Base-by-base conservation (phyloP, 2,888 invertebrate genomes). In the Drosophila rubida region DNA sequence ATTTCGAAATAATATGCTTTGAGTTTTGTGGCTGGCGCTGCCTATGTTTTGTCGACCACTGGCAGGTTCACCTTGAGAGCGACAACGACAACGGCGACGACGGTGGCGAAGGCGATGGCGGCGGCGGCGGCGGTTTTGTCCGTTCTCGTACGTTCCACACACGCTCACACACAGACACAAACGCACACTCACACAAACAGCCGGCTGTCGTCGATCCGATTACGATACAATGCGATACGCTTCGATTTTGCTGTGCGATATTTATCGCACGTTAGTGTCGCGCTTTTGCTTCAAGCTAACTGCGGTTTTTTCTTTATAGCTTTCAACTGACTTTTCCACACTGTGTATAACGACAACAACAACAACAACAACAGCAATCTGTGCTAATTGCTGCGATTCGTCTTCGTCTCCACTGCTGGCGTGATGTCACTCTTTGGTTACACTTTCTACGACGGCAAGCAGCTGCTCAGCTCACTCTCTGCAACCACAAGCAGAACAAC, bases 341-440 rank as follows among this genome's bases (percentile, higher is more conserved):
- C 27, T 16, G 66, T 42, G 19, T 19, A 19, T 19, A 27, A 2
- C 9, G 9, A 27, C 27, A 27, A 27, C 27, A 25, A 7, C 25
- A n/a, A 27, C 27, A 30, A 30, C 30, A 32, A n/a, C 30, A 11
- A 32, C 50, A 35, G 27, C 27, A 72, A 42, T 45, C 44, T 25
- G 27, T 50, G 50, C 60, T 73, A 78, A 78, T 62, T 78, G 58
- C 41, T 58, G n/a, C 13, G 37, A 46, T 41, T 59, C 35, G 62
- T 50, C 51, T 37, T 42, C 48, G 39, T 14, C 48, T 48, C 46
- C 27, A 46, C 41, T 11, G 59, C 37, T 74, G 54, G 65, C 66
- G 80, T 81, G 82, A 82, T 88, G 82, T 82, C 82, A 82, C 82
- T 83, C 65, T 86, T 80, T 85, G 69, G 63, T 69, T 75, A 69